phyloP scores from a whole-genome alignment of 2,113 vertebrate genomes.

The Patagioenas fasciata region DNA sequence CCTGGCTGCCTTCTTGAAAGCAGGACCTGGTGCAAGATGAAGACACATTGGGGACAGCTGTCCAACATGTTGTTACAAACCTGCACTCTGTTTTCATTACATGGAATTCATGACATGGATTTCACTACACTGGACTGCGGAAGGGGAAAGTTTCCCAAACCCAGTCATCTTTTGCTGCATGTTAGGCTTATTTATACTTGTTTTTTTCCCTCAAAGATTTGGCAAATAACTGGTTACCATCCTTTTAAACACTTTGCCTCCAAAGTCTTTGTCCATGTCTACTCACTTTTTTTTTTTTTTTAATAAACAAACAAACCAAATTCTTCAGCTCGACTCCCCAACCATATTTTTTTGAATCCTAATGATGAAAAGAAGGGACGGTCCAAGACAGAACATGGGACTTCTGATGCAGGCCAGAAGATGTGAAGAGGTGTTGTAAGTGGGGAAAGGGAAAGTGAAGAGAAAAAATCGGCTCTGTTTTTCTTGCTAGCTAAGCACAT shows the following conservation, averaged over 20 bases:
- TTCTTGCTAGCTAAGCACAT: neutral
- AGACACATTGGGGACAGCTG: fast-evolving
- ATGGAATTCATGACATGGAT: neutral
- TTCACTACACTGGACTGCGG: neutral
- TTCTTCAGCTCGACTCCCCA: neutral
- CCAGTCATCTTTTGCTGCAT: neutral
- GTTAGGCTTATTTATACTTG: neutral
- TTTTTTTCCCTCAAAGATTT: neutral
- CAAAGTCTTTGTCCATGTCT: neutral
- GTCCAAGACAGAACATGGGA: neutral
- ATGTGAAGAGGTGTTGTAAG: neutral
- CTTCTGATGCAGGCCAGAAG: neutral
- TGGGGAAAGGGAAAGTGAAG: neutral
- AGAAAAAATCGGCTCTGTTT: neutral
- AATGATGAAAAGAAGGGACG: neutral
- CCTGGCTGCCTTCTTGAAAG: neutral
- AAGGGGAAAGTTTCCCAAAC: neutral
- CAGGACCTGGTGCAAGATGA: neutral
- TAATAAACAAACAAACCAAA: neutral
- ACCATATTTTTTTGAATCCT: neutral
- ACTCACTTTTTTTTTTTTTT: neutral
- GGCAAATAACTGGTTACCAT: neutral
- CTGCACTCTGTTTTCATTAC: neutral
- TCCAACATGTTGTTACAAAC: neutral
- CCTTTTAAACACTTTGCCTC: neutral